These are phyloP conservation scores for Amazona ochrocephala DNA, from an alignment of 2,797 vertebrate species.

Conservation along the genomic window DNA sequence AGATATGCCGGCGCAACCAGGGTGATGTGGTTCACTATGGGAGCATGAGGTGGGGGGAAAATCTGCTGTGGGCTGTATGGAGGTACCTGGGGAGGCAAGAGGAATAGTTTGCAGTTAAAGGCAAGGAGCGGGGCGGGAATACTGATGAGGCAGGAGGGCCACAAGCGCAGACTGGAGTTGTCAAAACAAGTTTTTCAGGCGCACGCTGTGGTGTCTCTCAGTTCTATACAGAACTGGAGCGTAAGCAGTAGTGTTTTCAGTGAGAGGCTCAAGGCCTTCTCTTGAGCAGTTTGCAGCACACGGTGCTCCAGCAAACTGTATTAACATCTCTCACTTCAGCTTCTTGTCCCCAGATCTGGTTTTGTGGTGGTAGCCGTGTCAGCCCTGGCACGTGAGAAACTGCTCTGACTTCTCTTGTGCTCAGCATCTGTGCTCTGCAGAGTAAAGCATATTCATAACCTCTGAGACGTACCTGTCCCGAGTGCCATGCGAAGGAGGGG, in stretches of 20 bases:
- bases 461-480: conserved; percentile 59
- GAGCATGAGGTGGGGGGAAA: conserved; percentile 55
- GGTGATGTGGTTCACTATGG: conserved; percentile 49
- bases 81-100: conserved; percentile 36
- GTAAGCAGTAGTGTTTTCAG: neutral
- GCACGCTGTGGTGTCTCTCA: neutral
- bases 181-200: neutral
- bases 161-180: neutral
- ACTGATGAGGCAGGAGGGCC: neutral
- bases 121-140: neutral
- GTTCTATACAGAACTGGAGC: neutral
- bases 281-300: neutral
- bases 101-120: neutral
- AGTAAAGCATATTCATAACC: neutral
- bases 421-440: neutral
- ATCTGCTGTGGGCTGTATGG: conserved; percentile 65
- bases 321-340: neutral
- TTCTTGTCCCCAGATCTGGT: neutral
- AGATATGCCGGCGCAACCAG: conserved; percentile 56
- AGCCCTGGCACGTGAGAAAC: neutral
- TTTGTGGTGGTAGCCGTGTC: neutral
- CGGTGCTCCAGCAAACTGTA: neutral
- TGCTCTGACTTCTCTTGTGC: neutral
- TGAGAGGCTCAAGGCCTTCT: neutral
- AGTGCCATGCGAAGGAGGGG: conserved; percentile 63